Evolutionary conservation across 2,113 vertebrate genomes (phyloP), one percentile per base, ranked within the genome.

Genomic region (Chionis minor): DNA sequence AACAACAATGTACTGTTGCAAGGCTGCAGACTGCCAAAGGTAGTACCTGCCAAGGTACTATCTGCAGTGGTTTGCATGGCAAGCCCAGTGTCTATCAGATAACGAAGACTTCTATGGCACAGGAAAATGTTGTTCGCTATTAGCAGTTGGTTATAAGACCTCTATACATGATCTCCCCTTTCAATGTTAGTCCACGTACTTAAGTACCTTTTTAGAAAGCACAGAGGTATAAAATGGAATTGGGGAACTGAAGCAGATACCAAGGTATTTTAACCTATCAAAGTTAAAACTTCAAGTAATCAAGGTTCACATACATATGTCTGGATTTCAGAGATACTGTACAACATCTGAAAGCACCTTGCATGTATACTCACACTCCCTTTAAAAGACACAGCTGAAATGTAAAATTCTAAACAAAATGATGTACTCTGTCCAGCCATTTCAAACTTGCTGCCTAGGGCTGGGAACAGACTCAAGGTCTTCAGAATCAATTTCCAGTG

Each of bases 161-260:
- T 51, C 55, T 30, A 2, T 32, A 59, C 9, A 4, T n/a, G n/a
- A 16, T 49, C 18, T 62, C 6, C 10, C 30, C 12, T 14, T 86
- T 73, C 18, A 33, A 4, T 38, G 19, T 54, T 63, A 63, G 58
- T 73, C 30, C 28, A 58, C 11, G 15, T 75, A 42, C 26, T 74
- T 84, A 80, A 70, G 44, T 47, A 84, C 13, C 44, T 59, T 51
- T 70, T 75, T 32, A 81, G n/a, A 89, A 77, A 70, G 56, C 38
- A 85, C 30, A 71, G 38, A 59, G n/a, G 32, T 81, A n/a, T 92
- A 71, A 71, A 94, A 86, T 55, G 6, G 74, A 66, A 71, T 44
- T 45, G 45, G 26, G 51, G 51, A 81, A 81, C 32, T 49, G 45
- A 66, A 84, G 67, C 44, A 88, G 27, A 65, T 65, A 54, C 16